phyloP scores from a whole-genome alignment of 1,140 invertebrate genomes.

The Bombus turneri region DNA sequence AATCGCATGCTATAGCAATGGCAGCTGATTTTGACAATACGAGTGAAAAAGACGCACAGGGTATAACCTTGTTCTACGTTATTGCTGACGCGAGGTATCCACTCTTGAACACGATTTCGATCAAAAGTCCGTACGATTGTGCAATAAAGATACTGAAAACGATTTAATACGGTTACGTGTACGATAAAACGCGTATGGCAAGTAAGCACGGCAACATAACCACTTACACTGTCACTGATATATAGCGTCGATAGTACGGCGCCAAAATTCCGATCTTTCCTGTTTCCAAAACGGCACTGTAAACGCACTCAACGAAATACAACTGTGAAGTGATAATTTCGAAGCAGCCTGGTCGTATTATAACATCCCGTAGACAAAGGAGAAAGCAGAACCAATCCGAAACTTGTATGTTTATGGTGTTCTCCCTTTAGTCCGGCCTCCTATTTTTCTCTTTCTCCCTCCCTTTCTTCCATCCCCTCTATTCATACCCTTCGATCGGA shows the following conservation, averaged over 20 bases:
- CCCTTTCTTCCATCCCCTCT: constrained; percentile 36
- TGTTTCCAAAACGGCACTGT: neutral
- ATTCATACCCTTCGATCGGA: constrained; percentile 61
- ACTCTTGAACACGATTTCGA: neutral
- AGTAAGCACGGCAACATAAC: constrained; percentile 73
- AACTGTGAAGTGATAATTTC: constrained; percentile 24
- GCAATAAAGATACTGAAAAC: neutral
- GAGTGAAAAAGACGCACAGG: constrained; percentile 51
- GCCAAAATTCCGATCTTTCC: constrained; percentile 54
- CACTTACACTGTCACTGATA: constrained; percentile 69
- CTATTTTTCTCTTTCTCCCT: constrained; percentile 55
- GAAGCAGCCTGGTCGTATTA: constrained; percentile 38
- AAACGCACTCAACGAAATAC: neutral
- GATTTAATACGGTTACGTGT: neutral
- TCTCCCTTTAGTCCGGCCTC: constrained; percentile 51
- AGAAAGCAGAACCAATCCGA: constrained; percentile 58
- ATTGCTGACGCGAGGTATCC: neutral
- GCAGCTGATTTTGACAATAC: constrained; percentile 83
- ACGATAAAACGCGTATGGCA: constrained; percentile 20
- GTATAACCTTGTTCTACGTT: constrained; percentile 71
- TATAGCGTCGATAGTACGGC: constrained; percentile 61
- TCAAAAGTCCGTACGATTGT: constrained; percentile 20
- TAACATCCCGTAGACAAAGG: constrained; percentile 63
- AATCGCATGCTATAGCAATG: constrained; percentile 69
- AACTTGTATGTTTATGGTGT: constrained; percentile 66